Evolutionary conservation across 2,113 vertebrate species (phyloP), one percentile per base, ranked within the genome.

Genomic region (Monopterus albus): DNA sequence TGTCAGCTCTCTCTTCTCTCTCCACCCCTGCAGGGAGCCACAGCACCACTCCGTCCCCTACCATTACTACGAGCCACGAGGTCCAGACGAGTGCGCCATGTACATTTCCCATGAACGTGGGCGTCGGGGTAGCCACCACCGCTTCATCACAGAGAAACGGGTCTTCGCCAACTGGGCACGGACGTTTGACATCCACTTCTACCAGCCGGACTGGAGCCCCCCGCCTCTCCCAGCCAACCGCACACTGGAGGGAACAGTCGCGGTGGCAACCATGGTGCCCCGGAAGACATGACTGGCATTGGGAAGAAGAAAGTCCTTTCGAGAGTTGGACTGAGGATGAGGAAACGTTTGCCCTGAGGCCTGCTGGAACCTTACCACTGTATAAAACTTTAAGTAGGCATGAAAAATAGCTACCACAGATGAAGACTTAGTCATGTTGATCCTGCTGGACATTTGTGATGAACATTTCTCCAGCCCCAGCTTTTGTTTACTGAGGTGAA

Each of bases 141-240:
- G 97, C 53, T 99, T 99, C 81, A 97, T 99, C 92, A 99, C 97
- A 0, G 98, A 99, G 94, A 99, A 99, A 51, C 91, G 95, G 1
- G 97, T 98, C 57, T 99, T 99, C 42, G 95, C 97, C 84, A 95
- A 92, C 77, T 99, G 98, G 98, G 97, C 98, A 1, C 93, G 93
- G 92, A 97, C 94, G 46, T 97, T 96, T 92, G 88, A 96, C 72
- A 98, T 99, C 86, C 95, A 90, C 87, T 99, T 99, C 90, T 96
- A 97, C 89, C 97, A 98, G 87, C 98, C 98, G 0, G 93, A 96
- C 93, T 99, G 98, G 98, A 91, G 92, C 64, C 98, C 97, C 1
- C 89, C 94, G 0, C 89, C 94, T 0, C 40, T 93, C 12, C 87
- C 87, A 0, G 73, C 66, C 35, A 93, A 93, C 76, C 57, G 17